A percentile compares a stretch with the other conserved stretches of the same genome.
These are phyloP conservation scores for Paramormyrops hopkinsi DNA, from an alignment of 2,797 vertebrate species.

Conservation along the genomic window DNA sequence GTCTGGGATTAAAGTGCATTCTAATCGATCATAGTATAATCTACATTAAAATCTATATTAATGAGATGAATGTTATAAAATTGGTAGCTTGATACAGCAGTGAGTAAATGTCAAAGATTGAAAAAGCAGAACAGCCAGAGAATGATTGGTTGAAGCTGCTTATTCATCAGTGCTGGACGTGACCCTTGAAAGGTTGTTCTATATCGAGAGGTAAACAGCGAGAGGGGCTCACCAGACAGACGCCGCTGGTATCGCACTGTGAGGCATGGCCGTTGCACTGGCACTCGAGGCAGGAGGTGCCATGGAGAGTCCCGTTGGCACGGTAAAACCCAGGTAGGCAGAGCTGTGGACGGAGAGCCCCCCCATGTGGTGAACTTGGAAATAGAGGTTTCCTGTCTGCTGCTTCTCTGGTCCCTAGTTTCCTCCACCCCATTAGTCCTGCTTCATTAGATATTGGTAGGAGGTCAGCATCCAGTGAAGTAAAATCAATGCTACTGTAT, in stretches of 20 bases:
- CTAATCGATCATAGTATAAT: background rate
- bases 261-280: conserved; percentile 77
- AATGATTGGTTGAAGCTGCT: background rate
- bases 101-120: background rate
- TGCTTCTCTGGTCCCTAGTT: background rate
- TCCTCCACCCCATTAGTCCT: background rate
- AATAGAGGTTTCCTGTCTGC: background rate
- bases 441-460: background rate
- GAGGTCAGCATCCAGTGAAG: background rate
- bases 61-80: background rate
- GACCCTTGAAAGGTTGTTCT: background rate
- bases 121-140: conserved; percentile 8
- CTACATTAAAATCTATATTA: background rate
- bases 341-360: conserved; percentile 51
- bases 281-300: conserved; percentile 85
- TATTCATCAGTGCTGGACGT: background rate
- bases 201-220: background rate
- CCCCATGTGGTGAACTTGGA: background rate
- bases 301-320: conserved; percentile 81
- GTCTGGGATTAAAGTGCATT: background rate
- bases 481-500: background rate
- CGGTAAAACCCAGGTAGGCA: conserved; percentile 82
- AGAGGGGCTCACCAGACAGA: conserved; percentile 74
- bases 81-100: background rate
- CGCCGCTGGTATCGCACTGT: conserved; percentile 71